phyloP scores from a whole-genome alignment of 1,140 invertebrate species.

The Galendromus occidentalis region DNA sequence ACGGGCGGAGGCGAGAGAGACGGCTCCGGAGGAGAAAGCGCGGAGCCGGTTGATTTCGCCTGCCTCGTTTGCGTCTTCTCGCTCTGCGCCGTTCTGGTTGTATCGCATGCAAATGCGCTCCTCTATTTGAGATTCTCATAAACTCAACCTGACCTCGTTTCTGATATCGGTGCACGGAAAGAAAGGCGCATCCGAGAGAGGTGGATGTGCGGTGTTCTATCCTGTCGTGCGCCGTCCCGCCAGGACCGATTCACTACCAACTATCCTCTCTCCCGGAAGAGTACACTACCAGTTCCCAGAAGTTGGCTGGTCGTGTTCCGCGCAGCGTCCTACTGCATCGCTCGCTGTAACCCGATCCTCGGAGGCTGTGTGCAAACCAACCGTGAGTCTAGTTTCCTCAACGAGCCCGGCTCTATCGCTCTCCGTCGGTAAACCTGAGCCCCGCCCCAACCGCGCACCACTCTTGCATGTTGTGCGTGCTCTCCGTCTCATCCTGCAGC shows the following conservation, averaged over 20 bases:
- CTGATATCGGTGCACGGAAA: background rate
- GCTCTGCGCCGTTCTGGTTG: background rate
- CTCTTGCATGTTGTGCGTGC: no score
- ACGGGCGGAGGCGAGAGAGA: no score
- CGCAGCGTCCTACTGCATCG: background rate
- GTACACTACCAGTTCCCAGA: no score
- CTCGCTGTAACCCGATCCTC: no score
- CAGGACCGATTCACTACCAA: background rate
- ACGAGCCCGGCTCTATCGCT: no score
- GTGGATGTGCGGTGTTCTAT: background rate
- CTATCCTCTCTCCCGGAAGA: background rate
- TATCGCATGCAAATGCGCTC: background rate
- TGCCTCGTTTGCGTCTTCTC: background rate
- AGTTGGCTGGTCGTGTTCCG: background rate
- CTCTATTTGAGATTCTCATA: conserved; percentile 12
- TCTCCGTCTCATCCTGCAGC: no score
- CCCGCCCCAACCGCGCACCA: no score
- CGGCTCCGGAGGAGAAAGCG: no score
- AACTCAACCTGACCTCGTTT: background rate
- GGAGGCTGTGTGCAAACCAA: no score
- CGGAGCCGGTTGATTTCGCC: no score
- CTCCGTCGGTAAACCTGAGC: no score
- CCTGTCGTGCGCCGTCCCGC: background rate
- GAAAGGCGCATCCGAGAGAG: background rate
- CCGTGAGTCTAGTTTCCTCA: no score